Percentiles rank a stretch among this genome's conserved stretches.
Conservation (phyloP, 2,113 vertebrate species). For the Origma solitaria region DNA sequence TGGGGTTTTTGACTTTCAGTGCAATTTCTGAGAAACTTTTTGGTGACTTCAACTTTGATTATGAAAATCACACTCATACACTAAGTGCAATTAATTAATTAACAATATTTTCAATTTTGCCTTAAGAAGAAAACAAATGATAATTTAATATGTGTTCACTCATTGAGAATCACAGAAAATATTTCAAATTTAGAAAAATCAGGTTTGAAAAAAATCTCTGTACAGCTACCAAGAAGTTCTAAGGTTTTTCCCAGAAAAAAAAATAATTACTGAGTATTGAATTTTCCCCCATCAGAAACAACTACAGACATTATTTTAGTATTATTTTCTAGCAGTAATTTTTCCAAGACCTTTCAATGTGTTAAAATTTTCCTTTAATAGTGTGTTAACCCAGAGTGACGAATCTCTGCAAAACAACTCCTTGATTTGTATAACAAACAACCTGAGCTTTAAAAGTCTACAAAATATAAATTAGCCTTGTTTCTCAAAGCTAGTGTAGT, state of each 20-base stretch:
- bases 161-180: background rate
- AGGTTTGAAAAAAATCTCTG: background rate
- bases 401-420: background rate
- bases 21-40: background rate
- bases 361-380: background rate
- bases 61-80: background rate
- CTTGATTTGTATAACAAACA: background rate
- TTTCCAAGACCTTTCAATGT: background rate
- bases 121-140: background rate
- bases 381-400: background rate
- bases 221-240: background rate
- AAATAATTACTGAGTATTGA: background rate
- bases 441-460: background rate
- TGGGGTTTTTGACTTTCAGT: background rate
- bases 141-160: background rate
- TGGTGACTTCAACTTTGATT: background rate
- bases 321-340: background rate
- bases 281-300: background rate
- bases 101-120: background rate
- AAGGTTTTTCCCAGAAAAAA: background rate
- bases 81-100: background rate
- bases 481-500: background rate
- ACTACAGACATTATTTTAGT: background rate
- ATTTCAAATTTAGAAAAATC: background rate
- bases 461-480: background rate